Evolutionary conservation across 2,797 vertebrate genomes (phyloP), one percentile per base, ranked within the genome.

Genomic region (Knipowitschia caucasica): DNA sequence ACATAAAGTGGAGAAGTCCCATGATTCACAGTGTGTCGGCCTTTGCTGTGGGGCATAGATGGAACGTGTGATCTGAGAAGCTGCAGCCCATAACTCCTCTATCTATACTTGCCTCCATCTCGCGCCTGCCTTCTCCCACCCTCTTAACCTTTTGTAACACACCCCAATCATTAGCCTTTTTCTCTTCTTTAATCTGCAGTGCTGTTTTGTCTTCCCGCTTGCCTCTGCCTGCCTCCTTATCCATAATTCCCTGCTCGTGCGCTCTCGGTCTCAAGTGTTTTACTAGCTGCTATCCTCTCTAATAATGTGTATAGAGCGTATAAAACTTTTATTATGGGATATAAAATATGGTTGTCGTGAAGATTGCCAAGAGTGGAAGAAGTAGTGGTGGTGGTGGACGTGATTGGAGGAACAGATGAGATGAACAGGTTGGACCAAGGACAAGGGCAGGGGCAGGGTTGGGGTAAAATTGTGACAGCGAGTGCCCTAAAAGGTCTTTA

Each of bases 301-400:
- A 86, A 88, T 85, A 87, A 87, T 87, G 82, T 86, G 85, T 87
- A 82, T 81, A 79, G 83, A 85, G 86, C 81, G 33, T 81, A 88
- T 88, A 87, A 86, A 88, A 87, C 78, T 85, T 88, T 88, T 88
- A 87, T 81, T 80, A 84, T 61, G 67, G 77, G 75, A 74, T 80
- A 84, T 87, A 88, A 88, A 87, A 85, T 82, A 86, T 75, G 76
- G 81, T 79, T 65, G 81, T 77, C 69, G 53, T 77, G 74, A 80
- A 74, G 75, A 84, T 69, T 80, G 81, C 82, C 80, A 78, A 74
- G 77, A 74, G 67, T 49, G 26, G 69, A 67, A 59, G 46, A 61
- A 66, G 61, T 49, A 29, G 43, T 17, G 9, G 0, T 21, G 21
- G 56, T 12, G n/a, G n/a, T n/a, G n/a, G n/a, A 75, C 67, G 67